These are phyloP conservation scores for Rhagologus leucostigma DNA, from an alignment of 2,113 vertebrate species.

Conservation along the genomic window DNA sequence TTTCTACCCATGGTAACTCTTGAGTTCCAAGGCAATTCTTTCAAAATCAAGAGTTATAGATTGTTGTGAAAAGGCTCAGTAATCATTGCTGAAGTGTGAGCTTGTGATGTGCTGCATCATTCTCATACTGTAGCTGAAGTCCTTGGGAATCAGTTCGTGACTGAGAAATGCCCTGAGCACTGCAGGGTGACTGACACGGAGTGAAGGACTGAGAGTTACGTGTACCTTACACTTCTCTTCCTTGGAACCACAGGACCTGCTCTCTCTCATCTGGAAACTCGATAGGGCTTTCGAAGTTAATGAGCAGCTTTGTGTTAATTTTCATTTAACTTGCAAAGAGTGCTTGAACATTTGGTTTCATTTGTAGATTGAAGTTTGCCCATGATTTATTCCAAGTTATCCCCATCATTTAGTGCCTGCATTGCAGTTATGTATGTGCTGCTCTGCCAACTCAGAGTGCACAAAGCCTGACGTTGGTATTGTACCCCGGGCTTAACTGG, in stretches of 20 bases:
- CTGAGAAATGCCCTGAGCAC: not conserved
- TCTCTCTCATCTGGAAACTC: not conserved
- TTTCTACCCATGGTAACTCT: not conserved
- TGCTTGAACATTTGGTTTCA: not conserved
- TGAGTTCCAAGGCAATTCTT: not conserved
- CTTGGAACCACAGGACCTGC: not conserved
- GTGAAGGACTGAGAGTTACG: not conserved
- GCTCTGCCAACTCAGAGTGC: not conserved
- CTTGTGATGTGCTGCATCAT: not conserved
- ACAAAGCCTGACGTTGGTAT: not conserved
- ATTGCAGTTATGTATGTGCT: not conserved
- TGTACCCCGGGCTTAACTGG: not conserved
- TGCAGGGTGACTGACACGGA: not conserved
- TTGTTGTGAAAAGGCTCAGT: not conserved
- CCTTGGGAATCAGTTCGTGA: rapidly evolving
- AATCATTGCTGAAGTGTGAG: not conserved
- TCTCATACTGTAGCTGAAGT: not conserved
- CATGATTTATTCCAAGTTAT: not conserved
- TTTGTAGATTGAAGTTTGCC: not conserved
- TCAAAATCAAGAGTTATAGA: not conserved
- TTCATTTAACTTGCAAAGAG: not conserved
- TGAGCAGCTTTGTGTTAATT: not conserved
- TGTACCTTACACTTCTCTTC: not conserved
- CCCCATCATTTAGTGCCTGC: not conserved
- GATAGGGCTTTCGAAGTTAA: not conserved